Conservation (phyloP, 2,797 vertebrate genomes). For the Apogon talboti region DNA sequence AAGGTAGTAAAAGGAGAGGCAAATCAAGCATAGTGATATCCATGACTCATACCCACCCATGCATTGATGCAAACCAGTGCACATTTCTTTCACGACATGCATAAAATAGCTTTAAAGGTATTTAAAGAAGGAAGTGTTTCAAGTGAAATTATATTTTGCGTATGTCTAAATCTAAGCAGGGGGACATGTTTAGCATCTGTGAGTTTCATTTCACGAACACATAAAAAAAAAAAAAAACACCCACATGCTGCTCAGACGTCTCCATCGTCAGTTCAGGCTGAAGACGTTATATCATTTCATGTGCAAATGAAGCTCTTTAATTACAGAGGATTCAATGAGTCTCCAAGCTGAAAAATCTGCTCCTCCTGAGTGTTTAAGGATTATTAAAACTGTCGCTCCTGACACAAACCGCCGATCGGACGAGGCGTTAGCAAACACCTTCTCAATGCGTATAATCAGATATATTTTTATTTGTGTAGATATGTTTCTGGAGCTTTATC, state of each 20-base stretch:
- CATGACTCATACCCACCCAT: no score
- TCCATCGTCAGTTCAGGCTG: conserved; percentile 36
- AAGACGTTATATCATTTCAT: conserved; percentile 53
- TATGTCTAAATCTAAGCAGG: no score
- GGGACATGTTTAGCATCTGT: no score
- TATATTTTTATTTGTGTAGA: background rate
- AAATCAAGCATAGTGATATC: no score
- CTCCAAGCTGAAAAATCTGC: conserved; percentile 17
- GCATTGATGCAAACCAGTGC: no score
- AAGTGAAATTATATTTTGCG: no score
- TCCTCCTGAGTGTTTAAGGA: background rate
- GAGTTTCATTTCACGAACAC: conserved; percentile 12
- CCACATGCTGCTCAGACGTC: conserved; percentile 3
- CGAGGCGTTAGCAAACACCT: conserved; percentile 13
- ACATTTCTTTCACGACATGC: no score
- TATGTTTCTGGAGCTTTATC: background rate
- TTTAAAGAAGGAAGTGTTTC: no score
- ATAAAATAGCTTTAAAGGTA: no score
- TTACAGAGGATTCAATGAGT: conserved; percentile 51
- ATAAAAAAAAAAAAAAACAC: conserved; percentile 1
- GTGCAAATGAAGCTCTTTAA: conserved; percentile 64
- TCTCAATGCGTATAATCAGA: background rate
- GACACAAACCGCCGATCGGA: conserved; percentile 15
- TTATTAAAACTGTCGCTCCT: background rate
- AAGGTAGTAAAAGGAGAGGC: no score